A percentile compares a stretch with the other conserved stretches of the same genome.
Evolutionary conservation across 2,797 vertebrate genomes (phyloP).

Genomic region (Rhyacichthys aspro): DNA sequence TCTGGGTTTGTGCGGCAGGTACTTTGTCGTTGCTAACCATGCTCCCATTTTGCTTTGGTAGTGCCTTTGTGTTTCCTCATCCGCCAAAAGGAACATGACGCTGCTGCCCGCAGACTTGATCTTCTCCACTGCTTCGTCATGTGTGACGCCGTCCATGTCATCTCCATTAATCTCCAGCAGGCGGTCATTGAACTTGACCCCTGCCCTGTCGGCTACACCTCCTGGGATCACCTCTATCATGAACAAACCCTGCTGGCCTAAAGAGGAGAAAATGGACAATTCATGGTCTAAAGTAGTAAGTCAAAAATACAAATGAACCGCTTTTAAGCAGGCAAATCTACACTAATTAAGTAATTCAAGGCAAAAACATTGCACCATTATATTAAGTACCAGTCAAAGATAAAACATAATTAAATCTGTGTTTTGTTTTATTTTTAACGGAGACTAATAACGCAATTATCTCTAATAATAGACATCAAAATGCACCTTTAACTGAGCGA

Average conservation of each 20-base stretch:
- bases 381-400: too few species aligned
- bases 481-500: slow-evolving; percentile 84
- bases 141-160: slow-evolving; percentile 81
- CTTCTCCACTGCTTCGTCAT: slow-evolving; percentile 86
- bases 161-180: slow-evolving; percentile 91
- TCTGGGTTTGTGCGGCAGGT: slow-evolving; percentile 85
- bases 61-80: slow-evolving; percentile 81
- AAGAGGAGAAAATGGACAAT: slow-evolving; percentile 8
- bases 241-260: slow-evolving; percentile 84
- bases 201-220: slow-evolving; percentile 84
- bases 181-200: slow-evolving; percentile 83
- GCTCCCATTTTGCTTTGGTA: slow-evolving; percentile 76
- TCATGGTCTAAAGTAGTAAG: background rate
- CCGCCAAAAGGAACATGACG: slow-evolving; percentile 85
- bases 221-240: slow-evolving; percentile 80
- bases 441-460: too few species aligned
- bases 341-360: too few species aligned
- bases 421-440: background rate
- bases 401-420: too few species aligned
- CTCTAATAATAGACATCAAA: background rate
- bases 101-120: slow-evolving; percentile 80
- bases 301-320: too few species aligned
- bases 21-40: slow-evolving; percentile 75
- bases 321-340: too few species aligned
- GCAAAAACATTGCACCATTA: too few species aligned